Evolutionary conservation across 2,888 invertebrate genomes (phyloP).

Genomic region (Coelogynopora nodosa): DNA sequence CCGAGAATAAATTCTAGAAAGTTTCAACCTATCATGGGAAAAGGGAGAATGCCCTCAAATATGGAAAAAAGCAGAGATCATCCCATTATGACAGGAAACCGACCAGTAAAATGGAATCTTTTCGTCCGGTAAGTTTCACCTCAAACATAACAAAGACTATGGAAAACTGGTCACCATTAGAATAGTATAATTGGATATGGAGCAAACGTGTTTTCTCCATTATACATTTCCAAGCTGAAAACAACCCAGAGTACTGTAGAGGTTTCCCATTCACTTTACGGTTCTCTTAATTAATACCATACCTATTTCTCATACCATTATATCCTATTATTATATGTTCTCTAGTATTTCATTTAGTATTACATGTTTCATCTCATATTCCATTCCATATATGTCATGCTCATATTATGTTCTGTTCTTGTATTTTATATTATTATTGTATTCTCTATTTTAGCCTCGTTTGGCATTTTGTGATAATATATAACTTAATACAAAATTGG

Average conservation of each 20-base stretch:
- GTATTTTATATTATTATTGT: no score
- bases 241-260: neutral
- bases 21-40: neutral
- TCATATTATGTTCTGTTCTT: no score
- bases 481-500: no score
- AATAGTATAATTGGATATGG: neutral
- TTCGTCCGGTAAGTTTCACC: neutral
- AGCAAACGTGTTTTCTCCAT: neutral
- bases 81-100: neutral
- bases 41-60: neutral
- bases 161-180: neutral
- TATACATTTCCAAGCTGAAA: neutral
- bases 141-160: neutral
- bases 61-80: neutral
- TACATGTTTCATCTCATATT: no score
- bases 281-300: no score
- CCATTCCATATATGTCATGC: no score
- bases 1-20: neutral
- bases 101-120: neutral
- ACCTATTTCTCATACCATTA: no score
- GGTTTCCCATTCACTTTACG: no score
- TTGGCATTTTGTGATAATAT: no score
- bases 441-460: no score
- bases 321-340: no score
- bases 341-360: no score